phyloP scores from a whole-genome alignment of 2,797 vertebrate species.

The Anguilla obscura region DNA sequence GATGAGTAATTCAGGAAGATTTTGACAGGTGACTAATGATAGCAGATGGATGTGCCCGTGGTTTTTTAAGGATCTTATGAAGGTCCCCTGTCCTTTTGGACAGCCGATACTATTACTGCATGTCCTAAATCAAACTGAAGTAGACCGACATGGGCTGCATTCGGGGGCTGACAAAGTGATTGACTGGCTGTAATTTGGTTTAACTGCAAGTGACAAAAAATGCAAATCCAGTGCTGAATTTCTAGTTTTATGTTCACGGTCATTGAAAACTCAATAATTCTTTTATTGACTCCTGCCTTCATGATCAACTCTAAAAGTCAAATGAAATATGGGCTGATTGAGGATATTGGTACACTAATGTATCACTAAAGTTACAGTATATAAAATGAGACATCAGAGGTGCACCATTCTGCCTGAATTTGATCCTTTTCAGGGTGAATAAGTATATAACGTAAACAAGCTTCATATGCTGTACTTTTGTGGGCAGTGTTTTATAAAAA shows the following conservation, averaged over 20 bases:
- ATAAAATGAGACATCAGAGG: too few relatives aligned
- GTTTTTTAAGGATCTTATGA: neutral
- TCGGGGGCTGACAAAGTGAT: neutral
- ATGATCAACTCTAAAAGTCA: neutral
- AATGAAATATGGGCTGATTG: too few relatives aligned
- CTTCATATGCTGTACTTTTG: neutral
- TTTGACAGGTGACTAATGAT: neutral
- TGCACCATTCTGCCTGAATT: too few relatives aligned
- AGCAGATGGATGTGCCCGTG: neutral
- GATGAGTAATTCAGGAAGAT: neutral
- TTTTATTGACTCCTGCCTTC: neutral
- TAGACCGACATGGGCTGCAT: neutral
- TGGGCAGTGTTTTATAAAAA: neutral
- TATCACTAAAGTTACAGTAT: too few relatives aligned
- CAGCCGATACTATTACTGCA: neutral
- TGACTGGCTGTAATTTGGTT: neutral
- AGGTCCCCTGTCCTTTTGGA: neutral
- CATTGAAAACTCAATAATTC: neutral
- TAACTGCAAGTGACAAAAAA: neutral
- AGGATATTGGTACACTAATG: too few relatives aligned
- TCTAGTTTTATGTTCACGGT: neutral
- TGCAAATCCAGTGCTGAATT: neutral
- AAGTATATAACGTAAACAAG: neutral
- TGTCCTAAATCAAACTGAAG: neutral
- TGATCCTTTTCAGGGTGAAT: neutral